Evolutionary conservation across 2,888 invertebrate species (phyloP).

Genomic region (Tiliacea aurago): DNA sequence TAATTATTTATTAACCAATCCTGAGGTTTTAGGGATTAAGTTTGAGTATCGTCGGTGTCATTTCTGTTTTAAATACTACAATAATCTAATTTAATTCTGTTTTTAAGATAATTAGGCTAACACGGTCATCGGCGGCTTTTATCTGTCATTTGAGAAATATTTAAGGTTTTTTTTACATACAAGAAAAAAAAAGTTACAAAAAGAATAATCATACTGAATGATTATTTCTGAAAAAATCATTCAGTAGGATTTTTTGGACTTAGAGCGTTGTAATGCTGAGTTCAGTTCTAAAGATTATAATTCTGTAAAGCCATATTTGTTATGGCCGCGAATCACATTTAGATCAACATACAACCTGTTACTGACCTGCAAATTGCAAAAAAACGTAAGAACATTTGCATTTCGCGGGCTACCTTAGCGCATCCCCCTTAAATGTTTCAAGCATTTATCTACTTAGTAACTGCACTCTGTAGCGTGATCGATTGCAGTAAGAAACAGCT

Average conservation of each 20-base stretch:
- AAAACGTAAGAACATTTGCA: too few species aligned
- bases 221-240: too few species aligned
- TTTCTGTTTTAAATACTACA: conserved; percentile 12
- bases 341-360: too few species aligned
- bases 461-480: background rate
- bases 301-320: too few species aligned
- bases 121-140: background rate
- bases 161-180: background rate
- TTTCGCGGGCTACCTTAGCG: too few species aligned
- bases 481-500: conserved; percentile 5
- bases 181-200: background rate
- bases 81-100: conserved; percentile 5
- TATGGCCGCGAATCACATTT: too few species aligned
- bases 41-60: conserved; percentile 24
- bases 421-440: background rate
- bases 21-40: conserved; percentile 10
- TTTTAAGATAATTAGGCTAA: conserved; percentile 10
- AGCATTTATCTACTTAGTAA: conserved; percentile 7
- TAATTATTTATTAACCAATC: conserved; percentile 28
- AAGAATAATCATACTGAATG: too few species aligned
- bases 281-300: too few species aligned
- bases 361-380: too few species aligned
- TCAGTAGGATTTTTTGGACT: too few species aligned
- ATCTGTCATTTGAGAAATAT: background rate
- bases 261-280: too few species aligned